Conservation (phyloP, 2,888 invertebrate genomes). For the Xylota segnis region DNA sequence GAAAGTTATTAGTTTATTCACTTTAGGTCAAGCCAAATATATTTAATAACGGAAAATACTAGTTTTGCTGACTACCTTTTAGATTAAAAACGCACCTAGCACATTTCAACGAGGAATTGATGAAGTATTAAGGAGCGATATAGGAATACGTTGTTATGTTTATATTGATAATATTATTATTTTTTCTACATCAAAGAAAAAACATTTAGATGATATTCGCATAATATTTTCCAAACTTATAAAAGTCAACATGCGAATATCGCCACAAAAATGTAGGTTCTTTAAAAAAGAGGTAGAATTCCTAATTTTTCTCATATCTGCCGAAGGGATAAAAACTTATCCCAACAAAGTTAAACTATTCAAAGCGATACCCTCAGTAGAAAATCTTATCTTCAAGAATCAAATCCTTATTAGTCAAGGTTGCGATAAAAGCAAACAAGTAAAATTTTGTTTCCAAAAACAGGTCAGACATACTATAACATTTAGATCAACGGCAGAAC, state of each 20-base stretch:
- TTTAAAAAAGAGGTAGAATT: slow-evolving; percentile 16
- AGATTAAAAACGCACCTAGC: slow-evolving; percentile 16
- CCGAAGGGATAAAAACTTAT: slow-evolving; percentile 7
- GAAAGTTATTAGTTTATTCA: slow-evolving; percentile 6
- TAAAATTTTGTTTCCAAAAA: slow-evolving; percentile 23
- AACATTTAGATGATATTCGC: slow-evolving; percentile 14
- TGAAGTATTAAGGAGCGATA: slow-evolving; percentile 3
- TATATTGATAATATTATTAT: slow-evolving; percentile 26
- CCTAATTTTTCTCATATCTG: slow-evolving; percentile 3
- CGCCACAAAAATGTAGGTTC: slow-evolving; percentile 17
- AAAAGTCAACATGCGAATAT: slow-evolving; percentile 21
- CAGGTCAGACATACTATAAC: slow-evolving; percentile 28
- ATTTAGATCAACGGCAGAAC: slow-evolving; percentile 11
- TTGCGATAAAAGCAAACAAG: slow-evolving; percentile 11
- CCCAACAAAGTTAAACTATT: slow-evolving; percentile 16
- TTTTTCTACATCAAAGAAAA: background rate
- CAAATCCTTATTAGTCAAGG: slow-evolving; percentile 17
- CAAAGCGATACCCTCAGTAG: slow-evolving; percentile 20
- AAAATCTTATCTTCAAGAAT: slow-evolving; percentile 16
- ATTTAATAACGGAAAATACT: slow-evolving; percentile 4
- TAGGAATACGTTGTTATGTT: slow-evolving; percentile 20
- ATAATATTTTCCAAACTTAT: slow-evolving; percentile 20
- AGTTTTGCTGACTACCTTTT: background rate
- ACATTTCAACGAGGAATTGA: slow-evolving; percentile 43
- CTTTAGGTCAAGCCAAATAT: slow-evolving; percentile 9